phyloP scores from a whole-genome alignment of 1,140 invertebrate genomes.

The Bombyx mandarina region DNA sequence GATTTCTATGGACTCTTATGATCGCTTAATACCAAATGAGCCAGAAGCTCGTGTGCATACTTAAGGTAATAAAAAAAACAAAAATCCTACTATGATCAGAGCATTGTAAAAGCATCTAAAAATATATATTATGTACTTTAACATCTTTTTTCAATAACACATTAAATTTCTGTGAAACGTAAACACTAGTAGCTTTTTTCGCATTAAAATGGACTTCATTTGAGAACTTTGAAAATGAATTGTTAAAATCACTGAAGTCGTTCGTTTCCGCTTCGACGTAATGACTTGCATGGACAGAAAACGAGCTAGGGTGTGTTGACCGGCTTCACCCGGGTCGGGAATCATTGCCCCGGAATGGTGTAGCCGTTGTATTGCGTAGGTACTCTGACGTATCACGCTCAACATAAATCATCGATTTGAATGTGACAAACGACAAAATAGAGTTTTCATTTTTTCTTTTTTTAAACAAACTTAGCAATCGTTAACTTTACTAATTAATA shows the following conservation, averaged over 20 bases:
- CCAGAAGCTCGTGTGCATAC: too few species aligned
- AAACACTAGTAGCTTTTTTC: neutral
- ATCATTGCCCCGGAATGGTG: conserved; percentile 19
- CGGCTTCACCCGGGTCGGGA: conserved; percentile 19
- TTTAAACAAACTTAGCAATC: too few species aligned
- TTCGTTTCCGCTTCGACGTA: conserved; percentile 5
- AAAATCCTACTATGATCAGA: too few species aligned
- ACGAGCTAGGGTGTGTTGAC: conserved; percentile 6
- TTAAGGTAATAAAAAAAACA: too few species aligned
- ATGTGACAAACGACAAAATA: too few species aligned
- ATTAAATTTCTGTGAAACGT: neutral
- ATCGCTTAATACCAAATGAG: too few species aligned
- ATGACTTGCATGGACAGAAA: conserved; percentile 4
- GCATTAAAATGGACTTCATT: neutral
- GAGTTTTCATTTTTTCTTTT: too few species aligned
- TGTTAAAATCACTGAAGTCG: conserved; percentile 5
- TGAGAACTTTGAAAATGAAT: neutral
- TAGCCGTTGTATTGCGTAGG: conserved; percentile 21
- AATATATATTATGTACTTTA: neutral
- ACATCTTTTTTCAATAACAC: neutral
- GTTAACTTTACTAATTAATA: too few species aligned
- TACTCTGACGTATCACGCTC: conserved; percentile 13
- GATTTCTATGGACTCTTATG: too few species aligned
- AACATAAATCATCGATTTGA: too few species aligned
- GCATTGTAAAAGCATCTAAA: too few species aligned